Evolutionary conservation across 35 echinoderm and acorn worm species (phyloP), one percentile per base, ranked within the genome.

Genomic region (Apostichopus japonicus): DNA sequence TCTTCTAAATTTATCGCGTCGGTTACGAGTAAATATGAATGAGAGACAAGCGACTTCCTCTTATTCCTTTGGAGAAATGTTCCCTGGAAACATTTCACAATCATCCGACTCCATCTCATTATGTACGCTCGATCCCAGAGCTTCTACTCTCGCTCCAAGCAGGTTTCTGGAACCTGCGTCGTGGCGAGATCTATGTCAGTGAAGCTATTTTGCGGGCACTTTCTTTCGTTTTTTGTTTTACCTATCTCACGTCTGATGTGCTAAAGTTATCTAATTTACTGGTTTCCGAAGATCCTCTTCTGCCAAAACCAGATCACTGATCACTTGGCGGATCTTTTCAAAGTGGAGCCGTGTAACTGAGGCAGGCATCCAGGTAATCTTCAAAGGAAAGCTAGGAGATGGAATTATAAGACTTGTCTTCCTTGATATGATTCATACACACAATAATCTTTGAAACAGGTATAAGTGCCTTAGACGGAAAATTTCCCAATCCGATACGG

Each of bases 251-350:
- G 3, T 67, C 33, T 44, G 33, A 44, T 44, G 33, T 44, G 11
- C 63, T 67, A 54, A 17, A 54, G 79, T 83, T 24, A 83, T 83
- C 79, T 83, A 55, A 83, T 83, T 83, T 83, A 83, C 79, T 33
- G 63, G 63, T 19, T 67, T 19, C 2, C 33, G 4, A 4, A 44
- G 4, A 67, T 67, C 63, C 19, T 67, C 63, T 67, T 9, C 63
- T 67, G 7, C 63, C 63, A 4, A 67, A 67, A 67, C 11, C 63
- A 44, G 33, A 44, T 44, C 33, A 33, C 27, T 33, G 27, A 33
- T 33, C 27, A 44, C 33, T 44, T 1, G 33, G 33, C 33, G 33
- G 1, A 44, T 3, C 2, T 44, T 44, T 44, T 44, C 33, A 44
- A 44, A 44, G 33, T 44, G 33, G 33, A 44, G 33, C 33, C 33